These are phyloP conservation scores for Operophtera brumata DNA, from an alignment of 2,888 invertebrate species.

Conservation along the genomic window DNA sequence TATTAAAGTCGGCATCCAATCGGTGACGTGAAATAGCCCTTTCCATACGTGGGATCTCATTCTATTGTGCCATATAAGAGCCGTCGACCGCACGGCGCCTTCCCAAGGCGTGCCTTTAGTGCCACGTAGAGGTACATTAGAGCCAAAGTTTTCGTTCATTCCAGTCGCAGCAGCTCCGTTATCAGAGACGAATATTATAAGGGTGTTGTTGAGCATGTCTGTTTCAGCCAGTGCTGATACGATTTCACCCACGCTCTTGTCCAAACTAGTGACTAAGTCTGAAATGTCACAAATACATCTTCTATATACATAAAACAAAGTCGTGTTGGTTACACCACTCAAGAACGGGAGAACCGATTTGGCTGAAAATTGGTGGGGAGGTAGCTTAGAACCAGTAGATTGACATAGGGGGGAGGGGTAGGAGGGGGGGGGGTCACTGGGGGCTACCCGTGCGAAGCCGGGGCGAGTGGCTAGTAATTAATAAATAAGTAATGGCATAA, in stretches of 20 bases:
- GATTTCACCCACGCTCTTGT: constrained; percentile 88
- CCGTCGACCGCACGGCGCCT: constrained; percentile 87
- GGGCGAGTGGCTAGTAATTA: too few species aligned
- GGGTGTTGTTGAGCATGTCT: constrained; percentile 86
- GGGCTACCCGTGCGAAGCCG: too few species aligned
- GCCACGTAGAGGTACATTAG: constrained; percentile 87
- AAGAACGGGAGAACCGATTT: too few species aligned
- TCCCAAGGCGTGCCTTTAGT: constrained; percentile 90
- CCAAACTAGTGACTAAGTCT: constrained; percentile 85
- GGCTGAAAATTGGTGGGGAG: too few species aligned
- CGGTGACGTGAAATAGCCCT: constrained; percentile 85
- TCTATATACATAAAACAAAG: too few species aligned
- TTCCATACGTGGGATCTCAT: constrained; percentile 77
- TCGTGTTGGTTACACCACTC: too few species aligned
- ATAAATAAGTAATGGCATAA: too few species aligned
- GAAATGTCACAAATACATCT: constrained; percentile 42
- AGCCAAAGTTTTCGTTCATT: constrained; percentile 82
- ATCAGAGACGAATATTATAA: constrained; percentile 91
- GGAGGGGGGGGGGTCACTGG: too few species aligned
- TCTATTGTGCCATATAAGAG: constrained; percentile 81
- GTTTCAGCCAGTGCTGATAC: constrained; percentile 83
- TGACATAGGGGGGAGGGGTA: too few species aligned
- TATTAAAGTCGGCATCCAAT: constrained; percentile 88
- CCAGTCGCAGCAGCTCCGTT: constrained; percentile 89
- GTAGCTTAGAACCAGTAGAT: too few species aligned